These are phyloP conservation scores for Andrena minutula DNA, from an alignment of 2,888 invertebrate genomes.

Conservation along the genomic window DNA sequence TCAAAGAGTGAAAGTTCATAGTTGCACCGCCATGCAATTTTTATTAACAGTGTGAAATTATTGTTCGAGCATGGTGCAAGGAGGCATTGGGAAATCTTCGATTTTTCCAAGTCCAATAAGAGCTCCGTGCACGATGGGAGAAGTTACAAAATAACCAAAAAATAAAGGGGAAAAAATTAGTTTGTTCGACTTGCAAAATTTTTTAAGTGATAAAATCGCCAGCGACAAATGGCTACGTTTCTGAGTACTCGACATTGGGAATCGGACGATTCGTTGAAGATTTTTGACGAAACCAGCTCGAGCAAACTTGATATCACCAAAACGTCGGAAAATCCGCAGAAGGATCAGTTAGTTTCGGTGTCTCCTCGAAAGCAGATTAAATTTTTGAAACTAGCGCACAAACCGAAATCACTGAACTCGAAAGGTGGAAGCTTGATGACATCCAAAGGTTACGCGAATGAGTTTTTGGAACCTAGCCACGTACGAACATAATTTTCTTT, in stretches of 20 bases:
- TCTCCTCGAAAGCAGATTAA: neutral
- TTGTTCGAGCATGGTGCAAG: neutral
- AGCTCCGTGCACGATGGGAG: neutral
- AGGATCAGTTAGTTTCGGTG: neutral
- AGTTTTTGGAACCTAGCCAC: conserved; percentile 32
- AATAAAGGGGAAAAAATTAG: neutral
- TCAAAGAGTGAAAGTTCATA: no score
- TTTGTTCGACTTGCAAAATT: neutral
- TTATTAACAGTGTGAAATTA: neutral
- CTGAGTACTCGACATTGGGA: conserved; percentile 10
- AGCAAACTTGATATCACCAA: neutral
- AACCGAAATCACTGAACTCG: conserved; percentile 4
- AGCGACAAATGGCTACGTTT: conserved; percentile 16
- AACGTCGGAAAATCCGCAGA: neutral
- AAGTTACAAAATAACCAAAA: conserved; percentile 1
- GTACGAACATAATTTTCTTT: conserved; percentile 2
- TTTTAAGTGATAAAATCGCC: neutral
- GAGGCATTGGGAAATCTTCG: conserved; percentile 13
- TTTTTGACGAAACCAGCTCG: neutral
- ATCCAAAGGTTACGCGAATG: neutral
- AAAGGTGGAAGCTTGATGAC: conserved; percentile 5
- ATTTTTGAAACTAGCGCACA: neutral
- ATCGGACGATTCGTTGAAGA: conserved; percentile 11
- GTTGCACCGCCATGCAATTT: no score
- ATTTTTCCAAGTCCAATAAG: neutral